Base-by-base conservation (phyloP, 2,113 vertebrate genomes). In the Setophaga petechia region DNA sequence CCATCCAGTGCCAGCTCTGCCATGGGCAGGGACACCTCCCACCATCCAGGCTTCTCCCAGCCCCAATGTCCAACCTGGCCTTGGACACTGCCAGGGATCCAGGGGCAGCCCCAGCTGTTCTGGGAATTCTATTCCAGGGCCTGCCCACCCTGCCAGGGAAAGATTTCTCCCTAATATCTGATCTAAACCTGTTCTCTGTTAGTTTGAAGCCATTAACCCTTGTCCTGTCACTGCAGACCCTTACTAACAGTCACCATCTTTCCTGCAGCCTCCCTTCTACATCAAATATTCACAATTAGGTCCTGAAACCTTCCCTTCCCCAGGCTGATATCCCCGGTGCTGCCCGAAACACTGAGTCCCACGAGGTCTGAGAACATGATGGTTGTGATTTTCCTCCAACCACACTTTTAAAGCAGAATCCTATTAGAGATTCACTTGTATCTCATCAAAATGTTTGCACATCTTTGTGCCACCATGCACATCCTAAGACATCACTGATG, bases 141-240 rank as follows among this genome's bases (percentile, higher is more conserved):
- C 52, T 54, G 2, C 1, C 15, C 47, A 54, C 1, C 5, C 23
- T 39, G 10, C 1, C 4, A 44, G 22, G 5, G 9, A 44, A 44
- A 0, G 22, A 44, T 31, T 59, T 37, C 46, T 52, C 23, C 14
- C 46, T 5, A 3, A 10, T 44, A 54, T 25, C 18, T 37, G 6
- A 46, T 14, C 8, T 39, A 39, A 33, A 33, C 8, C 12, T n/a
- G 2, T 6, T 4, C 10, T n/a, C 47, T 54, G 14, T 22, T 30
- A 54, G 18, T 47, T 19, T 62, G 23, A 33, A 78, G 10, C n/a
- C 63, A n/a, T 28, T 18, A 17, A 21, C 18, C 11, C 15, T 39
- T 15, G 9, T 39, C 6, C 24, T 41, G 24, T 30, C 30, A 6
- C n/a, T 63, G 24, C 33, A 62, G 18, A 15, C 8, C 13, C 30